Percentiles rank a stretch among this genome's conserved stretches.
These are phyloP conservation scores for Passerculus sandwichensis DNA, from an alignment of 2,797 vertebrate species.

Conservation along the genomic window DNA sequence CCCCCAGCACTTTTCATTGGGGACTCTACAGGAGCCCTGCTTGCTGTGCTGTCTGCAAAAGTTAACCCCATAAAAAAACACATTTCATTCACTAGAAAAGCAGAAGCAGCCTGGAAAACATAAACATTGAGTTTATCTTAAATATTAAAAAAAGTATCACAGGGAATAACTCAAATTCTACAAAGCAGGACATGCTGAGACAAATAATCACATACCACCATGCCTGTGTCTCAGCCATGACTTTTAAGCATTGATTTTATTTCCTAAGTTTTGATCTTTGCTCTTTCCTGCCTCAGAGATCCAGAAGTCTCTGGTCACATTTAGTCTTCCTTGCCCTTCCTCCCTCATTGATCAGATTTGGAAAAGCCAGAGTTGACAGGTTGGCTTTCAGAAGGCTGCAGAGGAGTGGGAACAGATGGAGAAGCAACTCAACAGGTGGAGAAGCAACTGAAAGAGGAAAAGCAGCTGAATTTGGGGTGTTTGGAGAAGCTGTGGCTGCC, in stretches of 20 bases:
- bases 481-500: not conserved
- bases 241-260: not conserved
- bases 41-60: not conserved
- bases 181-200: not conserved
- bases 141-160: not conserved
- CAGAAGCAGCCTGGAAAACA: not conserved
- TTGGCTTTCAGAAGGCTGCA: not conserved
- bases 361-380: not conserved
- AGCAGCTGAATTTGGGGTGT: not conserved
- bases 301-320: not conserved
- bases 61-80: not conserved
- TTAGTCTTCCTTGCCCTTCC: not conserved
- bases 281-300: not conserved
- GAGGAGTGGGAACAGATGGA: not conserved
- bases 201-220: not conserved
- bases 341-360: accelerated
- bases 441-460: not conserved
- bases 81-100: accelerated
- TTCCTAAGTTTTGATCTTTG: not conserved
- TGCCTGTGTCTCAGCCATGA: not conserved
- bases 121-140: not conserved
- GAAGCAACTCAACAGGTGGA: not conserved
- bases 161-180: not conserved
- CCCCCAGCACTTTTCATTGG: not conserved
- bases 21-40: not conserved